Percentiles rank a stretch among this genome's conserved stretches.
Evolutionary conservation across 2,113 vertebrate genomes (phyloP).

Genomic region (Notiomystis cincta): DNA sequence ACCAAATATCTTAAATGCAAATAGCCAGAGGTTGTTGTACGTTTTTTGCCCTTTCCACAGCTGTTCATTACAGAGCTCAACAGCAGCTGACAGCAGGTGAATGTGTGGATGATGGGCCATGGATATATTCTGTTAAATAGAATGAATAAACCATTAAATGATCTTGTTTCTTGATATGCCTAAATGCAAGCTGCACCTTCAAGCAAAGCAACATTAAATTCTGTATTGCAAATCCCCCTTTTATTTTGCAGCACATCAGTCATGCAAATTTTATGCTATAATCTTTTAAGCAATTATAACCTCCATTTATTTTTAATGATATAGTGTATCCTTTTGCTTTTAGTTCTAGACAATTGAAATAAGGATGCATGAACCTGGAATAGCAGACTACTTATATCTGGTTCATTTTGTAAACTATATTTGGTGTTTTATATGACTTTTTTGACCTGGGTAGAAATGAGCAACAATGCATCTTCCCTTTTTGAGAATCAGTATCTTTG

Average conservation of each 20-base stretch:
- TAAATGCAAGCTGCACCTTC: constrained; percentile 37
- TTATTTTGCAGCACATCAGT: constrained; percentile 16
- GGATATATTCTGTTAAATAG: constrained; percentile 65
- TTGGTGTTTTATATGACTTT: neutral
- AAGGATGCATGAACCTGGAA: neutral
- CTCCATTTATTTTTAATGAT: constrained; percentile 31
- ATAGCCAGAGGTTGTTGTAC: constrained; percentile 53
- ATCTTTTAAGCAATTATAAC: constrained; percentile 43
- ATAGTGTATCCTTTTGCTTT: constrained; percentile 2
- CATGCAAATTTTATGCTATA: constrained; percentile 58
- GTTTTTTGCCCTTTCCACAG: constrained; percentile 53
- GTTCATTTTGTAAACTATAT: neutral
- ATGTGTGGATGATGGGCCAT: constrained; percentile 64
- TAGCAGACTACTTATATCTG: neutral
- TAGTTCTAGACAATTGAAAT: constrained; percentile 26
- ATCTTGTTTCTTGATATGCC: constrained; percentile 46
- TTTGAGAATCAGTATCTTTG: neutral
- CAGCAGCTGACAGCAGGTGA: constrained; percentile 65
- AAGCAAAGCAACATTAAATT: constrained; percentile 41
- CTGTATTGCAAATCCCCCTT: constrained; percentile 19
- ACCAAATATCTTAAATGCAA: constrained; percentile 65
- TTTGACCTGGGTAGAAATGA: neutral
- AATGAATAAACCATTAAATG: constrained; percentile 76
- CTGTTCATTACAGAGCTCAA: constrained; percentile 66
- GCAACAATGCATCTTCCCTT: neutral